phyloP scores from a whole-genome alignment of 1,140 invertebrate species.

The Tenebrio molitor region DNA sequence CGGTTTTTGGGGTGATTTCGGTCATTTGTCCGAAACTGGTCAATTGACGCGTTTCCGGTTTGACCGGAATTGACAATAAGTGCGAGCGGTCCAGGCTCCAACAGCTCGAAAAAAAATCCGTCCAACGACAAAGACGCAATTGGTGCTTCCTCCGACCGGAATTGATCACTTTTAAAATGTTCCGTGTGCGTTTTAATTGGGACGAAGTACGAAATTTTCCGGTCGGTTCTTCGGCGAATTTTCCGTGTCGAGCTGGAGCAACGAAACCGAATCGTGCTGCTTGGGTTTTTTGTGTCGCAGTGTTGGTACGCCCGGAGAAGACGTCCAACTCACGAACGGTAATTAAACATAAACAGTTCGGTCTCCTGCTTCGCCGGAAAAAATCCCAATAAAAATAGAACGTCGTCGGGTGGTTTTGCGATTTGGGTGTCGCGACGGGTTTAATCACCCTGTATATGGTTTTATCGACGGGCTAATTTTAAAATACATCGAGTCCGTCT shows the following conservation, averaged over 20 bases:
- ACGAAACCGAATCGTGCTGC: too few species aligned
- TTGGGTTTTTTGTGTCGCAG: slow-evolving; percentile 1
- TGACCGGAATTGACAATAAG: slow-evolving; percentile 1
- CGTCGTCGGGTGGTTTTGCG: not conserved
- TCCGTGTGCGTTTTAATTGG: too few species aligned
- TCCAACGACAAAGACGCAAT: too few species aligned
- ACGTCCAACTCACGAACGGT: too few species aligned
- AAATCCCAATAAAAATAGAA: slow-evolving; percentile 23
- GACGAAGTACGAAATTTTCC: too few species aligned
- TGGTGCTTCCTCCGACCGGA: too few species aligned
- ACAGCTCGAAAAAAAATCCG: too few species aligned
- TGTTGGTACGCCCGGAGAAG: slow-evolving; percentile 20
- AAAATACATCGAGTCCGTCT: slow-evolving; percentile 8
- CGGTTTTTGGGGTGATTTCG: slow-evolving; percentile 35
- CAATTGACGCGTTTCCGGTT: slow-evolving; percentile 18
- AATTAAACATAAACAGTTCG: slow-evolving; percentile 31
- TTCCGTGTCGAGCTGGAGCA: too few species aligned
- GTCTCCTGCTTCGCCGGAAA: slow-evolving; percentile 19
- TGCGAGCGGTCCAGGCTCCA: not conserved
- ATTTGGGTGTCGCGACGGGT: not conserved
- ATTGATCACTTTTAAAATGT: too few species aligned
- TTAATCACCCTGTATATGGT: slow-evolving; percentile 28
- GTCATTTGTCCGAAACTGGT: slow-evolving; percentile 3
- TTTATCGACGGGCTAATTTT: slow-evolving; percentile 10
- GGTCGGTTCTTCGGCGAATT: too few species aligned